phyloP scores from a whole-genome alignment of 2,113 vertebrate species.

The Pseudopipra pipra region DNA sequence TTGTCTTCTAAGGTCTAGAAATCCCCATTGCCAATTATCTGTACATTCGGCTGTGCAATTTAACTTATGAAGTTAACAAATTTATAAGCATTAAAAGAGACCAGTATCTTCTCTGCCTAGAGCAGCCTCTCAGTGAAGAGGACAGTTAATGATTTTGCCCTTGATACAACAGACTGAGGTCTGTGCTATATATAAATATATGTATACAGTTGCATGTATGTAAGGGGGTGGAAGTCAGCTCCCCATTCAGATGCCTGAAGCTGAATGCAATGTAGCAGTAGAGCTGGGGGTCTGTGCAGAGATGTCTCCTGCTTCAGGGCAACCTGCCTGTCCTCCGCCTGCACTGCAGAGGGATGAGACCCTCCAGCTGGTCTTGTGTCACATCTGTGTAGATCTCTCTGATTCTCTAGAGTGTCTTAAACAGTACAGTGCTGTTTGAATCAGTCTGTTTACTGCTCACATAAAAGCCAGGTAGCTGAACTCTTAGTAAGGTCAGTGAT shows the following conservation, averaged over 20 bases:
- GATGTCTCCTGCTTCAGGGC: not conserved
- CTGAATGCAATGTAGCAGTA: not conserved
- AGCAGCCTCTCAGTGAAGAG: not conserved
- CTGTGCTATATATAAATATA: not conserved
- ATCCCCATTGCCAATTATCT: not conserved
- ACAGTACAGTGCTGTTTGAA: not conserved
- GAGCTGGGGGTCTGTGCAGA: not conserved
- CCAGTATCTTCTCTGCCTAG: not conserved
- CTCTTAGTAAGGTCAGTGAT: not conserved
- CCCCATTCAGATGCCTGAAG: not conserved
- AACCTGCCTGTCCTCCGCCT: not conserved
- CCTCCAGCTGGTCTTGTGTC: not conserved
- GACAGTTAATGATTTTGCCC: not conserved
- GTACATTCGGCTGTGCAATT: not conserved
- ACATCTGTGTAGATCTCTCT: not conserved
- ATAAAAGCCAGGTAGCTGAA: not conserved
- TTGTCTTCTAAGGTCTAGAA: not conserved
- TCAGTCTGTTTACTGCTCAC: not conserved
- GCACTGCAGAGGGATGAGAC: rapidly evolving
- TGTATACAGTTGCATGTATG: not conserved
- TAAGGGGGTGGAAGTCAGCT: not conserved
- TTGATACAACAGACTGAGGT: not conserved
- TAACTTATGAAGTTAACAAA: not conserved
- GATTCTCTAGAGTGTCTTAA: not conserved
- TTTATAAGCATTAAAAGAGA: not conserved